Evolutionary conservation across 2,888 invertebrate genomes (phyloP), one percentile per base, ranked within the genome.

Genomic region (Acleris holmiana): DNA sequence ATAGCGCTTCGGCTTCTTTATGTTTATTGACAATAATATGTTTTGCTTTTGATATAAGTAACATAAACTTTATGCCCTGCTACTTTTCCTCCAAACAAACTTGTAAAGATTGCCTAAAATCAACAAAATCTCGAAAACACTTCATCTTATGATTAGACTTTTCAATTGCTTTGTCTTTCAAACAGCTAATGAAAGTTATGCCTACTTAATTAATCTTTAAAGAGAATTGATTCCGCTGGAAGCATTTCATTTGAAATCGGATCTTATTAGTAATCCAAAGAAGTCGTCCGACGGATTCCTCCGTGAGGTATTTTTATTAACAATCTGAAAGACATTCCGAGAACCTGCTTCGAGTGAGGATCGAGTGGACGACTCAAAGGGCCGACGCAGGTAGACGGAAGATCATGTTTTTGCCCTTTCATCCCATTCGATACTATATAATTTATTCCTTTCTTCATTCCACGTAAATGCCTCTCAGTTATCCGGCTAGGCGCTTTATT

Each of bases 351-450:
- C 69, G 69, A 76, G 70, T 73, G 74, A 72, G 73, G 73, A 76
- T 76, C 71, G 72, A 58, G 19, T 58, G 58, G 50, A 48, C 55
- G 68, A 68, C 72, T 76, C 75, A 77, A 83, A 77, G 79, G 76
- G 70, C 68, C 68, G 70, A 68, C 69, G 74, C 83, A 84, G 82
- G 82, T 84, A 84, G 76, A 74, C 73, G 63, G 70, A 68, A 69
- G 71, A 76, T 73, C 73, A 75, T 75, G 76, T 80, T 83, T 81
- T 82, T 82, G 82, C 79, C 71, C 74, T 78, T 79, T 78, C 78
- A 76, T 78, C 78, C 76, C 76, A 75, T 75, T 76, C 73, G 72
- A 77, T 76, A 75, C 74, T 69, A 68, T 75, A 73, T 77, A 77
- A 79, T 82, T 81, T 78, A 77, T 80, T 77, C 75, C 71, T 77